Base-by-base conservation (phyloP, 64 coral and sea anemone genomes). In the Orbicella faveolata region DNA sequence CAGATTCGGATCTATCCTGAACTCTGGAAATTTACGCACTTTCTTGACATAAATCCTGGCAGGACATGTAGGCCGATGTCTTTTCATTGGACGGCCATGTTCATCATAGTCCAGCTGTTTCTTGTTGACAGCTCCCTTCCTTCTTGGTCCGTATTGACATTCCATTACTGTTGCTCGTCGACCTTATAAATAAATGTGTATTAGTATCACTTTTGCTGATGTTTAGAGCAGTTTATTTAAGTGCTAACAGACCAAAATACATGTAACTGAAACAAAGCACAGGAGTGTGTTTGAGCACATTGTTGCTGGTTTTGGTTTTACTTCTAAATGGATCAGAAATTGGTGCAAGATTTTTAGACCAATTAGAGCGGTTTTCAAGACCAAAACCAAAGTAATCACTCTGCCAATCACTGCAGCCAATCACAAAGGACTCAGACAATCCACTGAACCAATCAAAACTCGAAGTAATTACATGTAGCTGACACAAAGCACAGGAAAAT, bases 111-210 rank as follows among this genome's bases (percentile, higher is more conserved):
- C 94, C 54, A 77, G 14, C 63, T 95, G 88, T 36, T 96, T 95
- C 75, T 99, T 99, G 67, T 91, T 96, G 3, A 83, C 80, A 19
- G 79, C 86, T 30, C 97, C 97, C 77, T 99, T 99, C 82, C 97
- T 84, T 77, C 97, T 90, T 57, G 97, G 97, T 25, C 97, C 97
- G 89, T 99, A 99, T 4, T 99, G 97, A 37, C 97, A 99, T 64
- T 99, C 97, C 97, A 99, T 99, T n/a, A 99, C 97, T 85, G 97
- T 99, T 37, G 97, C 97, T 35, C 97, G 78, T 9, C 97, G 97
- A 65, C 97, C 97, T 99, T 77, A 9, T 75, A 90, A 59, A 6
- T 68, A 41, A 36, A 86, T 5, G 34, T 54, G 11, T 59, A 48
- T 79, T 13, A 18, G 54, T 74, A 14, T 26, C 36, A 34, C 61